Base-by-base conservation (phyloP, 2,113 vertebrate genomes). In the Cryptotis parvus region DNA sequence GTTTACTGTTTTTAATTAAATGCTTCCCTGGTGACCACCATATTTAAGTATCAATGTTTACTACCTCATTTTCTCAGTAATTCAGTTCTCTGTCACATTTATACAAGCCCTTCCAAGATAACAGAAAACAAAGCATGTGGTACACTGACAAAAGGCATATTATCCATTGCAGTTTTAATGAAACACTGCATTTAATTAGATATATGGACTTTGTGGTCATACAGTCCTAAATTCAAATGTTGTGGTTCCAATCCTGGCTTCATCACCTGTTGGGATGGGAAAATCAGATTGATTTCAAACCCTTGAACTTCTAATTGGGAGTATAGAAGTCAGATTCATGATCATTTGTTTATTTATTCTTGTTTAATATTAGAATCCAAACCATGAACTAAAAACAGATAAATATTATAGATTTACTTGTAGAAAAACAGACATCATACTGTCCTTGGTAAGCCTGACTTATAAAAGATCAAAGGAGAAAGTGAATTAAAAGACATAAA, bases 1-100 rank as follows among this genome's bases (percentile, higher is more conserved):
- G 22, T 1, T 58, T 89, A 4, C 12, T 55, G 12, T 12, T 76
- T 90, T 81, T 55, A 89, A 92, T 87, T 55, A 91, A 91, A 83
- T 9, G 6, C n/a, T 24, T 9, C 4, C 18, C 52, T 83, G 6
- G 37, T 5, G 27, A 6, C 43, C 35, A 43, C 66, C 39, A 75
- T 20, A 37, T 11, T 65, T 33, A 58, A 39, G 80, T 75, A 70
- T 84, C 4, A 72, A 81, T 22, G 63, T 8, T 27, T 5, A 72
- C n/a, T 78, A 14, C 41, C 52, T 90, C 31, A 73, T 33, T 33
- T 16, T n/a, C 41, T 70, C 37, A 49, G 1, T 76, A 82, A 82
- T 45, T 91, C 52, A 83, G 18, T 78, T 69, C 39, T 6, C 1
- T 78, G 87, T 78, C 39, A 66, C 14, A 41, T 78, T 65, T 82